phyloP scores from a whole-genome alignment of 2,113 vertebrate genomes.

The Hydrolagus affinis region DNA sequence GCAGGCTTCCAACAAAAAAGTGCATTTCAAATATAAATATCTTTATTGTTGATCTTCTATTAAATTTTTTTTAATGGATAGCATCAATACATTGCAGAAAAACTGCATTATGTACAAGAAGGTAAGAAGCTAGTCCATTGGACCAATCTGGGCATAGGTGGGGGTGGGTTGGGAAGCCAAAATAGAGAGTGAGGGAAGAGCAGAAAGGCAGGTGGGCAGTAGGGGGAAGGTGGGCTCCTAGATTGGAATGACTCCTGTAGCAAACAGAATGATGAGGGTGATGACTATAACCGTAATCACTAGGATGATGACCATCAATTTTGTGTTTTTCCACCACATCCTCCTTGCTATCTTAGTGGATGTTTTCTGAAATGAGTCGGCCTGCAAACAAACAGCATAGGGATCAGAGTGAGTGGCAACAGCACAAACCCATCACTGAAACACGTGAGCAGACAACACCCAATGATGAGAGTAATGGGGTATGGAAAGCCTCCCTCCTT shows the following conservation, averaged over 20 bases:
- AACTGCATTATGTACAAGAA: not conserved
- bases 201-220: conserved; percentile 36
- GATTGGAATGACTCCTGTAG: conserved; percentile 52
- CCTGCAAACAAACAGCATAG: conserved; percentile 50
- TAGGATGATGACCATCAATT: conserved; percentile 62
- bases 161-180: too few relatives aligned
- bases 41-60: not conserved
- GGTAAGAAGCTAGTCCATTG: not conserved
- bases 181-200: not conserved
- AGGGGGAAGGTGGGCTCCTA: conserved; percentile 38
- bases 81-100: not conserved
- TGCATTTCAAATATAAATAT: conserved; percentile 18
- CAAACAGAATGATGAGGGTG: conserved; percentile 64
- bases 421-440: not conserved
- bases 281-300: conserved; percentile 52
- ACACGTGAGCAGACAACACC: not conserved
- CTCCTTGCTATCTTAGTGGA: conserved; percentile 57
- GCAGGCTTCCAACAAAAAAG: not conserved
- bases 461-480: too few relatives aligned
- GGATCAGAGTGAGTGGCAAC: conserved; percentile 15
- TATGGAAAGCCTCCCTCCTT: too few relatives aligned
- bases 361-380: conserved; percentile 59
- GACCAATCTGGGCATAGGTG: too few relatives aligned
- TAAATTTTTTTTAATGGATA: not conserved
- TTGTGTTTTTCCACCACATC: conserved; percentile 67